Conservation (phyloP, 1,140 invertebrate genomes). For the Drosophila kepulauana region DNA sequence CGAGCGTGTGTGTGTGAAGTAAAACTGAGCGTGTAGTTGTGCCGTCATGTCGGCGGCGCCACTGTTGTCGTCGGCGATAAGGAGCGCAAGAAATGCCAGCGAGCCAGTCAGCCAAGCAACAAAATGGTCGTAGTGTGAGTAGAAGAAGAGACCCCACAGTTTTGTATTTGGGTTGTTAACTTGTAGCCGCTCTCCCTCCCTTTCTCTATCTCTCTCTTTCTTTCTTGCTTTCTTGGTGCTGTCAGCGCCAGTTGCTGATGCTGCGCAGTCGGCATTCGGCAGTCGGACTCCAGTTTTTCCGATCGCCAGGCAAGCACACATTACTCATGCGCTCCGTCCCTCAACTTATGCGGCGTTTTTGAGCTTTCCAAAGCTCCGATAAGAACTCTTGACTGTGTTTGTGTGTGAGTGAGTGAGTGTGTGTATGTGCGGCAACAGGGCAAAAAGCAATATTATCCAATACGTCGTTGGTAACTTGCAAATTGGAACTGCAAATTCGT, state of each 20-base stretch:
- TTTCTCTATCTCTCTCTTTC: no score
- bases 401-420: constrained; percentile 4
- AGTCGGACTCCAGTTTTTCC: constrained; percentile 21
- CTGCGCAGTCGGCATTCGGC: constrained; percentile 31
- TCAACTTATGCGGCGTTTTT: constrained; percentile 27
- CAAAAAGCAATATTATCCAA: background rate
- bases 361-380: constrained; percentile 43
- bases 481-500: background rate
- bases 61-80: constrained; percentile 78
- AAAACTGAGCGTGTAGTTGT: constrained; percentile 59
- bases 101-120: constrained; percentile 52
- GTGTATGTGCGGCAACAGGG: background rate
- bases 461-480: background rate
- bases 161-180: constrained; percentile 65
- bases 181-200: constrained; percentile 48
- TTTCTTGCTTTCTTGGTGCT: constrained; percentile 3
- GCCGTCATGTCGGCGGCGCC: constrained; percentile 78
- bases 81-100: constrained; percentile 76
- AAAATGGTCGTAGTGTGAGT: constrained; percentile 62
- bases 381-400: constrained; percentile 17
- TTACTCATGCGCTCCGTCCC: constrained; percentile 44
- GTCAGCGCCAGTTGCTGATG: constrained; percentile 46
- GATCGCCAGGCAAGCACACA: constrained; percentile 23
- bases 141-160: constrained; percentile 54
- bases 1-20: constrained; percentile 8